Conservation (phyloP, 2,797 vertebrate species). For the Streptopelia turtur region DNA sequence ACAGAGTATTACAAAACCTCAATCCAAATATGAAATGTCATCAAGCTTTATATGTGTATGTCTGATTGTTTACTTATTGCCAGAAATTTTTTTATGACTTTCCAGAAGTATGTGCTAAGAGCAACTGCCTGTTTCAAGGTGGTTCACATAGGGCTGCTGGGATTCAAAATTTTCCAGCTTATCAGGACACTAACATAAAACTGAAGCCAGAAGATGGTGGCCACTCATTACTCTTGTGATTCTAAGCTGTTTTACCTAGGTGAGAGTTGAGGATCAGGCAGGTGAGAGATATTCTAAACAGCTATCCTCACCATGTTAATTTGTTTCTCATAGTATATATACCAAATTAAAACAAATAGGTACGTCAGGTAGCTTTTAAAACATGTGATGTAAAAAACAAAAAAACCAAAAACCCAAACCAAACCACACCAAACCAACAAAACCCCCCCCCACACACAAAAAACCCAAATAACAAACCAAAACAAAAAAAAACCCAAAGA, state of each 20-base stretch:
- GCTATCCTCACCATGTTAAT: accelerated
- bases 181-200: not conserved
- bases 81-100: not conserved
- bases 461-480: no score
- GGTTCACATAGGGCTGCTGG: not conserved
- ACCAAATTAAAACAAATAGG: not conserved
- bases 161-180: not conserved
- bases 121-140: not conserved
- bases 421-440: no score
- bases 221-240: not conserved
- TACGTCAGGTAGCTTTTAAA: not conserved
- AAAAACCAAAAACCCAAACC: no score
- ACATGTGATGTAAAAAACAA: not conserved
- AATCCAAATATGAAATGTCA: not conserved
- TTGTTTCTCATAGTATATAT: not conserved
- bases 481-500: not conserved
- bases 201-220: not conserved
- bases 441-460: no score
- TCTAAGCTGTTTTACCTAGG: not conserved
- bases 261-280: not conserved
- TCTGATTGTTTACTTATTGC: not conserved
- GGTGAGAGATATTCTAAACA: not conserved
- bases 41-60: not conserved
- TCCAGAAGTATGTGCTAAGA: not conserved
- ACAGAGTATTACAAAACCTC: not conserved